These are phyloP conservation scores for Rhogogaster chlorosoma DNA, from an alignment of 2,888 invertebrate genomes.

Conservation along the genomic window DNA sequence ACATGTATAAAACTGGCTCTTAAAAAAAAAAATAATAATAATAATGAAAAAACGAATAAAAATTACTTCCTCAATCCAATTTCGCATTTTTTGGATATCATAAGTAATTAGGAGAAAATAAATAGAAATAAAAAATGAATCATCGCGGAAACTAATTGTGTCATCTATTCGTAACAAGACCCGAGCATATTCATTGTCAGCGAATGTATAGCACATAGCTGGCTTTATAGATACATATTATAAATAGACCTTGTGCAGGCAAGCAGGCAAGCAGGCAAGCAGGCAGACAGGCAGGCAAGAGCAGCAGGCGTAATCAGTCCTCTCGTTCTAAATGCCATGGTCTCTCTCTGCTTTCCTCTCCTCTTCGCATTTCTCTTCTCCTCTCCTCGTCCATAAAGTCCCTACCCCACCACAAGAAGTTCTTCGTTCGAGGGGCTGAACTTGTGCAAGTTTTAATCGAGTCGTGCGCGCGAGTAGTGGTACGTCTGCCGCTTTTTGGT, in stretches of 20 bases:
- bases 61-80: background rate
- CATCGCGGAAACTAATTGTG: background rate
- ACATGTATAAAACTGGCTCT: background rate
- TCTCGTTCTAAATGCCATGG: constrained; percentile 36
- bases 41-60: background rate
- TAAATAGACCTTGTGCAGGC: constrained; percentile 39
- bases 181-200: constrained; percentile 11
- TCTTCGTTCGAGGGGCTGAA: constrained; percentile 30
- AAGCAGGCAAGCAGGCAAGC: background rate
- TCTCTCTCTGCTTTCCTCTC: background rate
- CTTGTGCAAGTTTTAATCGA: constrained; percentile 47
- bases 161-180: background rate
- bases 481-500: constrained; percentile 25
- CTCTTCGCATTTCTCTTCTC: background rate
- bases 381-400: background rate
- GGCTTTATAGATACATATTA: constrained; percentile 34
- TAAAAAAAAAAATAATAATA: background rate
- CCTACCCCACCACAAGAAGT: constrained; percentile 24
- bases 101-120: background rate
- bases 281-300: background rate
- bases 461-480: constrained; percentile 30
- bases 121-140: background rate
- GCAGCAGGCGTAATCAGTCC: constrained; percentile 36
- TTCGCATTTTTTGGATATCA: background rate
- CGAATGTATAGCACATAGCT: background rate